These are phyloP conservation scores for Watsonalla binaria DNA, from an alignment of 2,888 invertebrate species.

Conservation along the genomic window DNA sequence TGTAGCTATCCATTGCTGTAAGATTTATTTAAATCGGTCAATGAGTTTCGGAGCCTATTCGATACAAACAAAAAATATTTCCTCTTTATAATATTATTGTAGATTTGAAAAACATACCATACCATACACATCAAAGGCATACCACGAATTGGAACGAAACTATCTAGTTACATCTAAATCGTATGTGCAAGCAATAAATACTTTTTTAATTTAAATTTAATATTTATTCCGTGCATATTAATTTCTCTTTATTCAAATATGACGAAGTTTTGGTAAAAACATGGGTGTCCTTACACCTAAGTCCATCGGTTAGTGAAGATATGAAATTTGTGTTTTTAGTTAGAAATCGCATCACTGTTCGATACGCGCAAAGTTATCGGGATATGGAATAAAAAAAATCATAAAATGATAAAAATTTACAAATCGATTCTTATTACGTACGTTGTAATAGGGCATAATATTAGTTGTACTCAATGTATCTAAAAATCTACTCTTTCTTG, in stretches of 20 bases:
- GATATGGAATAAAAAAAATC: not conserved
- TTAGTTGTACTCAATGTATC: not conserved
- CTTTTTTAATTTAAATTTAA: not conserved
- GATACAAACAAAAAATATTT: too few species aligned
- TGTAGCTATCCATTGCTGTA: too few species aligned
- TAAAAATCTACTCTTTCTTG: not conserved
- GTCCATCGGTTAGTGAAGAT: too few species aligned
- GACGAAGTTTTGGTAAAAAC: not conserved
- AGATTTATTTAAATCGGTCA: too few species aligned
- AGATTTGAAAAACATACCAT: not conserved
- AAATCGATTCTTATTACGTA: not conserved
- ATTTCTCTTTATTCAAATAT: not conserved
- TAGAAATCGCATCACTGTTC: not conserved
- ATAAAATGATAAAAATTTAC: not conserved
- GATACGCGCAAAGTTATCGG: not conserved
- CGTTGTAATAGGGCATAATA: not conserved
- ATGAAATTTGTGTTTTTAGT: not conserved
- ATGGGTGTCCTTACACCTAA: not conserved
- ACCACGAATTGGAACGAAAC: not conserved
- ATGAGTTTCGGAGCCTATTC: too few species aligned
- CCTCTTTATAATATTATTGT: too few species aligned
- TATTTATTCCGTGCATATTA: too few species aligned
- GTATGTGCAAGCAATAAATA: not conserved
- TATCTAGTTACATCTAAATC: too few species aligned
- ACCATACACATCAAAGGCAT: not conserved